Percentiles rank a stretch among this genome's conserved stretches.
Evolutionary conservation across 2,888 invertebrate genomes (phyloP).

Genomic region (Xestia c-nigrum): DNA sequence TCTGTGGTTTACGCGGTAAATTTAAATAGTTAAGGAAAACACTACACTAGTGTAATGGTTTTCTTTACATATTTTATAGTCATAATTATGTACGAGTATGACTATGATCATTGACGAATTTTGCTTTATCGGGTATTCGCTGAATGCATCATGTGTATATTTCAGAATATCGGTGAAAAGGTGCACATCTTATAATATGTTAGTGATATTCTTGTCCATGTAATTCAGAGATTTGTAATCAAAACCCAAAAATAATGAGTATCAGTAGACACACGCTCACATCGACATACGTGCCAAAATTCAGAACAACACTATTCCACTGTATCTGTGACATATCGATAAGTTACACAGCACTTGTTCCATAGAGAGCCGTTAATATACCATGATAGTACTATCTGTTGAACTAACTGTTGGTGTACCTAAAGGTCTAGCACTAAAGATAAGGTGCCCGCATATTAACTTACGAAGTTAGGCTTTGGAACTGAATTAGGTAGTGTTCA

Average conservation of each 20-base stretch:
- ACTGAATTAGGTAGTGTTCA: slow-evolving; percentile 26
- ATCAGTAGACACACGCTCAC: neutral
- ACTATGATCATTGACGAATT: too few relatives aligned
- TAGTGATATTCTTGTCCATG: neutral
- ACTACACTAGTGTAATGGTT: too few relatives aligned
- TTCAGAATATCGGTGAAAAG: neutral
- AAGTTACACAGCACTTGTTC: slow-evolving; percentile 38
- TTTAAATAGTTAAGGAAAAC: too few relatives aligned
- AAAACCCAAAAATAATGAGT: neutral
- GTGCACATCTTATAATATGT: neutral
- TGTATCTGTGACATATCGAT: slow-evolving; percentile 41
- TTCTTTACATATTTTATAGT: too few relatives aligned
- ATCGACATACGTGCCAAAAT: slow-evolving; percentile 12
- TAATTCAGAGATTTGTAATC: neutral
- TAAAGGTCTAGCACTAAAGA: slow-evolving; percentile 57
- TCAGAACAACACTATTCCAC: slow-evolving; percentile 26
- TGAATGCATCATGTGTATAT: neutral
- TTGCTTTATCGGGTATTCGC: neutral
- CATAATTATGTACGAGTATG: too few relatives aligned
- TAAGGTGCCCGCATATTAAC: slow-evolving; percentile 63
- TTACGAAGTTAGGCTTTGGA: slow-evolving; percentile 43
- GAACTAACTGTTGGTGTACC: slow-evolving; percentile 46
- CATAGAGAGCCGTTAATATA: slow-evolving; percentile 50
- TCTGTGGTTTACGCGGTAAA: too few relatives aligned
- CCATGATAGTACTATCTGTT: slow-evolving; percentile 55